Percentiles rank a stretch among this genome's conserved stretches.
Evolutionary conservation across 2,113 vertebrate genomes (phyloP).

Genomic region (Passer montanus): DNA sequence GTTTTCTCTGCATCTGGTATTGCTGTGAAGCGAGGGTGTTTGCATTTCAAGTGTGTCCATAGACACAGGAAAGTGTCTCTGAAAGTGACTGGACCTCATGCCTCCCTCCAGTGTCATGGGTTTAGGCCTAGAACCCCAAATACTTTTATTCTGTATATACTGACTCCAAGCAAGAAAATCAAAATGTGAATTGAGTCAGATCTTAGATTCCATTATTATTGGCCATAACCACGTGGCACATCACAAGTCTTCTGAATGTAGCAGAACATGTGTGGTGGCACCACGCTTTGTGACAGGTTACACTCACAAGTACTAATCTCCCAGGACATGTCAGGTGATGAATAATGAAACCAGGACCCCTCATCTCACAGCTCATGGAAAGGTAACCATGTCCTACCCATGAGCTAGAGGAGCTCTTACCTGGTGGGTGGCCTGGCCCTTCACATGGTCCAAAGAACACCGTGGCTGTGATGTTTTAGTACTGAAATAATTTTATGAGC

Average conservation of each 20-base stretch:
- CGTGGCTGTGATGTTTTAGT: not conserved
- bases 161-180: not conserved
- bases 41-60: not conserved
- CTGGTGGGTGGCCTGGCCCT: slow-evolving; percentile 62
- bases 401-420: slow-evolving; percentile 55
- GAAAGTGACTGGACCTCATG: not conserved
- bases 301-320: slow-evolving; percentile 48
- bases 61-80: not conserved
- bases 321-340: slow-evolving; percentile 56
- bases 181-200: not conserved
- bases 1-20: not conserved
- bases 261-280: not conserved
- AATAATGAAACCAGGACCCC: slow-evolving; percentile 76
- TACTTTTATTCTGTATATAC: not conserved
- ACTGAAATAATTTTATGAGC: slow-evolving; percentile 23
- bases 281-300: slow-evolving; percentile 48
- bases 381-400: slow-evolving; percentile 59
- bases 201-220: not conserved
- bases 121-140: not conserved
- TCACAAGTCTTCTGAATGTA: not conserved
- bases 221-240: slow-evolving; percentile 47
- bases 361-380: slow-evolving; percentile 55
- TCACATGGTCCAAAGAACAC: slow-evolving; percentile 65
- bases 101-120: not conserved
- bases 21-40: not conserved